A percentile compares a stretch with the other conserved stretches of the same genome.
Conservation (phyloP, 2,888 invertebrate species). For the Petrolisthes manimaculis region DNA sequence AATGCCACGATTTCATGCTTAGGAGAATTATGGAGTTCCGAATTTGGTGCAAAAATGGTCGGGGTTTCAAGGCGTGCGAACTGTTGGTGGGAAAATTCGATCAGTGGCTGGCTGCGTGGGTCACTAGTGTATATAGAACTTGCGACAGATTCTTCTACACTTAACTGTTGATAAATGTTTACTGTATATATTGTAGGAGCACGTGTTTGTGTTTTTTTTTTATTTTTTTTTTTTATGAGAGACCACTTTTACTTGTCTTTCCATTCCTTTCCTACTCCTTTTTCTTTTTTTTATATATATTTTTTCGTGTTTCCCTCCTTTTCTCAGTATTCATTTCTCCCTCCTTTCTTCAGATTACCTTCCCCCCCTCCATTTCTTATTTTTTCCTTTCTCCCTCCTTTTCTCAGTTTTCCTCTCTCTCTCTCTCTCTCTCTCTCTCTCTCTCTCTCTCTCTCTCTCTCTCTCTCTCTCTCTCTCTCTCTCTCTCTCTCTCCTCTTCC, state of each 20-base stretch:
- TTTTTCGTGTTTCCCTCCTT: not conserved
- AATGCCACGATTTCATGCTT: slow-evolving; percentile 35
- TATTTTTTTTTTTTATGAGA: not conserved
- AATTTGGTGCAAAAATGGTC: slow-evolving; percentile 12
- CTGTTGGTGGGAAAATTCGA: not conserved
- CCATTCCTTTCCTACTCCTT: not conserved
- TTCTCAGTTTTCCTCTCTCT: not conserved
- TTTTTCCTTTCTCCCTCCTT: not conserved
- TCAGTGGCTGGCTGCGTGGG: not conserved
- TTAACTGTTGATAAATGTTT: too few relatives aligned
- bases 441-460: not conserved
- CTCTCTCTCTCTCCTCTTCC: not conserved
- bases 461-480: slow-evolving; percentile 6
- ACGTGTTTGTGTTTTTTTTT: not conserved
- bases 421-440: not conserved
- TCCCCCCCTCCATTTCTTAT: not conserved
- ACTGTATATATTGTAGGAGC: not conserved
- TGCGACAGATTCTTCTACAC: too few relatives aligned
- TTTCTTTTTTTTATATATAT: not conserved
- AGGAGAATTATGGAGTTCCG: slow-evolving; percentile 11
- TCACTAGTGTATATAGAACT: too few relatives aligned
- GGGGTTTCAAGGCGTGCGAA: not conserved
- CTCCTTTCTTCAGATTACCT: not conserved
- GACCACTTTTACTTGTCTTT: too few relatives aligned
- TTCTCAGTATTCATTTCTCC: not conserved